phyloP scores from a whole-genome alignment of 2,113 vertebrate species.

The Syngnathus scovelli region DNA sequence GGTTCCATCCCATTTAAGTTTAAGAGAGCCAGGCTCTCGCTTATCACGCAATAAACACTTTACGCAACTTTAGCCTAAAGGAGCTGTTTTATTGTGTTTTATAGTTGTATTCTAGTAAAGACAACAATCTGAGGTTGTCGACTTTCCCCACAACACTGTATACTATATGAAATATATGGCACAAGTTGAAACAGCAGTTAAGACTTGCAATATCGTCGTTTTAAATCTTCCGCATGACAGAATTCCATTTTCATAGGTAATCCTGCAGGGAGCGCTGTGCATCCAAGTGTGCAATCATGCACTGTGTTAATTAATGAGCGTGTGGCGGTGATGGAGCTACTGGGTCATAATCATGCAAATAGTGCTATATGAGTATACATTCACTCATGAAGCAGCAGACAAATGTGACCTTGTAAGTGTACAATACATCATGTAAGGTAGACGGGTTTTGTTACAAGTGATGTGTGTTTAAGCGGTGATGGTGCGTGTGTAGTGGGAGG shows the following conservation, averaged over 20 bases:
- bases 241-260: constrained; percentile 12
- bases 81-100: not conserved
- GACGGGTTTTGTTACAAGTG: not conserved
- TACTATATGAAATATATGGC: not conserved
- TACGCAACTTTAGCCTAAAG: not conserved
- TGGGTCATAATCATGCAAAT: constrained; percentile 26
- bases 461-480: not conserved
- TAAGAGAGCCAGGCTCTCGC: not conserved
- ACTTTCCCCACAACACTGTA: not conserved
- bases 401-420: not conserved
- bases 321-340: constrained; percentile 34
- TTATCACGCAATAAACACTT: not conserved
- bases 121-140: not conserved
- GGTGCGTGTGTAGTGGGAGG: constrained; percentile 49
- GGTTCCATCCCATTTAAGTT: not conserved
- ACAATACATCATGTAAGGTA: not conserved
- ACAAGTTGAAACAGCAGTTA: not conserved
- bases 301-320: constrained; percentile 11
- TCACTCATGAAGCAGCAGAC: not conserved
- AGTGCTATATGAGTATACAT: not conserved
- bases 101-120: not conserved
- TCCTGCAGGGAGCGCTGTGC: constrained; percentile 60
- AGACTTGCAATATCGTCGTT: not conserved
- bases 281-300: not conserved
- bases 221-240: not conserved